Evolutionary conservation across 2,797 vertebrate species (phyloP), one percentile per base, ranked within the genome.

Genomic region (Gadopsis bispinosus): DNA sequence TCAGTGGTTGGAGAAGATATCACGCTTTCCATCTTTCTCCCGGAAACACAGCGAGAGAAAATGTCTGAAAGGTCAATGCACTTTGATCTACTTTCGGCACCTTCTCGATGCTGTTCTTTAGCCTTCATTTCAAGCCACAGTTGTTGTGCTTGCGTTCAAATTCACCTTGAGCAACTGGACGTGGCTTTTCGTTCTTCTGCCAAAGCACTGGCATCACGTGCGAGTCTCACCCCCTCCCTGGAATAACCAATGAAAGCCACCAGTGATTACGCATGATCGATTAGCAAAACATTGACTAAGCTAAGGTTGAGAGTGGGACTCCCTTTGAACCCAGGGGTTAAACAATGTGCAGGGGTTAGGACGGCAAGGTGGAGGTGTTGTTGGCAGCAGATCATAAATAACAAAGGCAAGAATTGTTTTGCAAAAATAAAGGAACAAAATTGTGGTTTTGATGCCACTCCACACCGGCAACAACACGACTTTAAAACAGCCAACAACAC

Each of bases 1-100:
- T 70, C 33, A 9, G 47, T 19, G 48, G 33, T 35, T 31, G 22
- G 66, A 59, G 66, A 11, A 65, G 69, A 73, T 20, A 64, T 41
- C 35, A 47, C 50, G 39, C 29, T 51, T 62, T 77, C 17, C 51
- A 37, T 9, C 17, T 58, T 47, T 45, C 37, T 43, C 22, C 4
- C 17, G 29, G 62, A 56, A 22, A 31, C 37, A 45, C 9, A 8
- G 17, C 41, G 43, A 62, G 26, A 11, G 35, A 58, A 61, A 4
- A 5, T 26, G 43, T 37, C 43, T 41, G 26, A 56, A 50, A 11
- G 26, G 37, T 39, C 51, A 64, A n/a, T 9, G 22, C 2, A 5
- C 33, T 55, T 47, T 17, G 14, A 31, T 68, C 9, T 63, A 20
- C 33, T 33, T 20, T 60, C 10, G 48, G 35, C 45, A 11, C 9